These are phyloP conservation scores for Myripristis jacobus DNA, from an alignment of 2,797 vertebrate genomes.

Conservation along the genomic window DNA sequence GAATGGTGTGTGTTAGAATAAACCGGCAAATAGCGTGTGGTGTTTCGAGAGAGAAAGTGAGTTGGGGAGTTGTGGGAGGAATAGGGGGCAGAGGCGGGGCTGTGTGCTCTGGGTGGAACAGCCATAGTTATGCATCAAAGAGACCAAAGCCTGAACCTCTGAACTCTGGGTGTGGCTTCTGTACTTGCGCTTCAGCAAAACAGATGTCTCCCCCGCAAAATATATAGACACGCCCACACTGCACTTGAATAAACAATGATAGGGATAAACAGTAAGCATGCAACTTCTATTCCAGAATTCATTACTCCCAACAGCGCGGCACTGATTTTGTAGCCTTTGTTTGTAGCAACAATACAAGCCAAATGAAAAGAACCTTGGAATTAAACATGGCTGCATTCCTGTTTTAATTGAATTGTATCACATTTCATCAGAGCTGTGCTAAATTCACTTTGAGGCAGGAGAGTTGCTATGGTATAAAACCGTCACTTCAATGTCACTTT, in stretches of 20 bases:
- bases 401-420: slow-evolving; percentile 2
- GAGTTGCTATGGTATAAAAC: slow-evolving; percentile 15
- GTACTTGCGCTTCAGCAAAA: slow-evolving; percentile 71
- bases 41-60: not conserved
- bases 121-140: slow-evolving; percentile 62
- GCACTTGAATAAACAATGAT: slow-evolving; percentile 73
- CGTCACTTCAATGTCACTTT: slow-evolving; percentile 19
- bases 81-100: slow-evolving; percentile 1
- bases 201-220: slow-evolving; percentile 73
- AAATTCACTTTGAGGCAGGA: slow-evolving; percentile 18
- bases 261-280: slow-evolving; percentile 6
- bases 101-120: slow-evolving; percentile 49
- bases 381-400: not conserved
- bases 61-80: not conserved
- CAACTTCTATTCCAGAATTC: slow-evolving; percentile 32
- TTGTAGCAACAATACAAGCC: slow-evolving; percentile 7
- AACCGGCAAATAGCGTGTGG: not conserved
- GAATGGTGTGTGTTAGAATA: not conserved
- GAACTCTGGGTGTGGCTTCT: slow-evolving; percentile 79
- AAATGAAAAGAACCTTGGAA: slow-evolving; percentile 13
- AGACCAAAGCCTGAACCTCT: slow-evolving; percentile 70
- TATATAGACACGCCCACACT: slow-evolving; percentile 65
- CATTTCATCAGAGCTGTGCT: slow-evolving; percentile 5
- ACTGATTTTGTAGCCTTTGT: slow-evolving; percentile 16
- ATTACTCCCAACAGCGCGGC: slow-evolving; percentile 19